A percentile compares a stretch with the other conserved stretches of the same genome.
Evolutionary conservation across 2,888 invertebrate genomes (phyloP).

Genomic region (Temnothorax ravouxi): DNA sequence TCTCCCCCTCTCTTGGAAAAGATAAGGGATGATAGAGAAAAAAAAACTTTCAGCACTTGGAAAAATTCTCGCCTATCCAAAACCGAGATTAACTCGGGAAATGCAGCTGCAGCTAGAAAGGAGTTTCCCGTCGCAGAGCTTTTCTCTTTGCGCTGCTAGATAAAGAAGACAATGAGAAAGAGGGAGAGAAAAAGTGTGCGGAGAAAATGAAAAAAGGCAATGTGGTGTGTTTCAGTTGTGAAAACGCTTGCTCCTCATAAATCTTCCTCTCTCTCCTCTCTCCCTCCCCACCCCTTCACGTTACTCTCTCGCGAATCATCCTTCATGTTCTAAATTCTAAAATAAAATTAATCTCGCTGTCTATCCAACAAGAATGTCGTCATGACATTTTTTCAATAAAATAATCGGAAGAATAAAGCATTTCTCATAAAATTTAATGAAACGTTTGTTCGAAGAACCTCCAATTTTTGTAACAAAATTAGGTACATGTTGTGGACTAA

Average conservation of each 20-base stretch:
- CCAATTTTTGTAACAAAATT: background rate
- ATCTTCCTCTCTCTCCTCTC: conserved; percentile 13
- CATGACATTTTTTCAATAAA: conserved; percentile 49
- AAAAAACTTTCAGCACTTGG: conserved; percentile 49
- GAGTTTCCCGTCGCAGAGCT: conserved; percentile 52
- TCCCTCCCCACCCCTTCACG: background rate
- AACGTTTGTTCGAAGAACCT: conserved; percentile 1
- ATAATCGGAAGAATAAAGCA: conserved; percentile 32
- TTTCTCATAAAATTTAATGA: background rate
- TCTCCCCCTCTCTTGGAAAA: conserved; percentile 9
- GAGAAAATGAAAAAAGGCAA: conserved; percentile 33
- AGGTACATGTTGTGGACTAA: background rate
- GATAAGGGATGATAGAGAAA: conserved; percentile 40
- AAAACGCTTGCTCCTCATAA: conserved; percentile 69
- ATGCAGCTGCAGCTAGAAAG: conserved; percentile 52
- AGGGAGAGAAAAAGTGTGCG: background rate
- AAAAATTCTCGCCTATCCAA: conserved; percentile 57
- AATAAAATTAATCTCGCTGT: conserved; percentile 56
- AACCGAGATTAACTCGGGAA: conserved; percentile 55
- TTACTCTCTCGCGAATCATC: conserved; percentile 44
- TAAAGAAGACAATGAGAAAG: conserved; percentile 43
- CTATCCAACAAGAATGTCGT: conserved; percentile 43
- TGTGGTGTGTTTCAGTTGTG: conserved; percentile 58
- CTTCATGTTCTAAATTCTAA: conserved; percentile 54
- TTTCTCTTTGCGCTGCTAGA: conserved; percentile 41